Percentiles rank a stretch among this genome's conserved stretches.
Conservation (phyloP, 2,888 invertebrate species). For the Hypercompe scribonia region DNA sequence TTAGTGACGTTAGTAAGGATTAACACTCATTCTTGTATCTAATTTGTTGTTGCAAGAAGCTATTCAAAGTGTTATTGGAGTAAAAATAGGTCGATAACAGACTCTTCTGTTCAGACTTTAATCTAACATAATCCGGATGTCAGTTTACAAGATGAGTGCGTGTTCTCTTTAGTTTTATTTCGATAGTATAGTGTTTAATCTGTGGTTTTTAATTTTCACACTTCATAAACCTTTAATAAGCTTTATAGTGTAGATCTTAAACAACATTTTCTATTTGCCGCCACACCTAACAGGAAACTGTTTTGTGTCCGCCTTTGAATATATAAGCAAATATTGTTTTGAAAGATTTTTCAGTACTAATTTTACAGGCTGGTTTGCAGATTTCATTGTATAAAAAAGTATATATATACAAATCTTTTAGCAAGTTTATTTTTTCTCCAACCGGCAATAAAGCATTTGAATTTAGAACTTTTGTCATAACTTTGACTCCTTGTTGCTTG, state of each 20-base stretch:
- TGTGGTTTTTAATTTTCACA: conserved; percentile 18
- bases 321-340: background rate
- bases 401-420: too few relatives aligned
- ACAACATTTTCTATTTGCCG: background rate
- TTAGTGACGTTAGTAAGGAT: conserved; percentile 10
- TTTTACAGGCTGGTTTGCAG: too few relatives aligned
- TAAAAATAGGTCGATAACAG: conserved; percentile 40
- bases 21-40: background rate
- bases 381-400: too few relatives aligned
- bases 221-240: conserved; percentile 20
- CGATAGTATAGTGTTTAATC: conserved; percentile 23
- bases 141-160: conserved; percentile 16
- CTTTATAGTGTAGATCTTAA: conserved; percentile 8
- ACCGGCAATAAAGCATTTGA: too few relatives aligned
- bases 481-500: background rate
- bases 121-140: conserved; percentile 39
- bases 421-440: too few relatives aligned
- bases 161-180: conserved; percentile 27
- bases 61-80: conserved; percentile 23
- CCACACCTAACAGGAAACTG: background rate
- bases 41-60: conserved; percentile 5
- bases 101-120: conserved; percentile 28
- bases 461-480: too few relatives aligned
- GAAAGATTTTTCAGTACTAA: too few relatives aligned
- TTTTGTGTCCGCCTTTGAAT: background rate